These are phyloP conservation scores for Chelidonichthys spinosus DNA, from an alignment of 2,797 vertebrate genomes.

Conservation along the genomic window DNA sequence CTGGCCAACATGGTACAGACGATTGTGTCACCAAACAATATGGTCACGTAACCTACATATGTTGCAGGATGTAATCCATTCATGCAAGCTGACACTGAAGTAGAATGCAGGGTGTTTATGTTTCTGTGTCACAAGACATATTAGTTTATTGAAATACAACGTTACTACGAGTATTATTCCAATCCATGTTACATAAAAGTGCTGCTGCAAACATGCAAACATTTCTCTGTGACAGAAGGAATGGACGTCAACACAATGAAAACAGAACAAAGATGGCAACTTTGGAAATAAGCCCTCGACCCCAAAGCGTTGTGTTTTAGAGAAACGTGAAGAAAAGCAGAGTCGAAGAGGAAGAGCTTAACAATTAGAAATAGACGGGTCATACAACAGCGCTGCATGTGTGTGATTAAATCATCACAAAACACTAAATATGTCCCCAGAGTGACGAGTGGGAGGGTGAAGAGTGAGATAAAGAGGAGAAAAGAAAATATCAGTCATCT, in stretches of 20 bases:
- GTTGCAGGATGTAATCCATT: constrained; percentile 34
- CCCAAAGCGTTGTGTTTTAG: constrained; percentile 34
- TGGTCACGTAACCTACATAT: background rate
- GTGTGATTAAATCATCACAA: constrained; percentile 9
- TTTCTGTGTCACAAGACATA: constrained; percentile 72
- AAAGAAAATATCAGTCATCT: background rate
- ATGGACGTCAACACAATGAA: constrained; percentile 33
- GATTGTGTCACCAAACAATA: background rate
- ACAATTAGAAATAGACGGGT: constrained; percentile 19
- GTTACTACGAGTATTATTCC: constrained; percentile 44
- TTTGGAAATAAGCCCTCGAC: constrained; percentile 31
- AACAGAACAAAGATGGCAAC: constrained; percentile 45
- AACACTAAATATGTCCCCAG: constrained; percentile 1
- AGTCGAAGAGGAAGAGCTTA: constrained; percentile 39
- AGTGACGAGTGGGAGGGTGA: constrained; percentile 6
- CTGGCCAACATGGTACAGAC: background rate
- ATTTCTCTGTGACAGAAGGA: constrained; percentile 61
- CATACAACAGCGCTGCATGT: background rate
- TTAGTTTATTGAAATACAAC: constrained; percentile 80
- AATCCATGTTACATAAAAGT: constrained; percentile 57
- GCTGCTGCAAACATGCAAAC: constrained; percentile 63
- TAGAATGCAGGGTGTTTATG: constrained; percentile 64
- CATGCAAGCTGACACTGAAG: constrained; percentile 71
- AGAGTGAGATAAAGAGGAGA: constrained; percentile 27
- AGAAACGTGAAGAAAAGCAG: constrained; percentile 43